Base-by-base conservation (phyloP, 2,888 invertebrate genomes). In the Spodoptera picta region DNA sequence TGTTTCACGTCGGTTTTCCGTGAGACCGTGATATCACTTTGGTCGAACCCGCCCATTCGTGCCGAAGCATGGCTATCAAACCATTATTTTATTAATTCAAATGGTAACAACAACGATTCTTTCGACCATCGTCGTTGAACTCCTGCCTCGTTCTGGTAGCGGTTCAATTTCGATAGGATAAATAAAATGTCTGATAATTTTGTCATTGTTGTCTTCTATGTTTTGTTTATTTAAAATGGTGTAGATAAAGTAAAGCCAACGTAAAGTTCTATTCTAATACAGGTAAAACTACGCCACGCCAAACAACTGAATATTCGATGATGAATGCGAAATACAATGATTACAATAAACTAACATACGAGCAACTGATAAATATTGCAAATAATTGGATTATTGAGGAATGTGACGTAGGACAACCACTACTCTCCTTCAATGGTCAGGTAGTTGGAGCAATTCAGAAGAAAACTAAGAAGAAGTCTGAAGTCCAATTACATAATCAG, bases 381-480 rank as follows among this genome's bases (percentile, higher is more conserved):
- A 92, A 90, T 70, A 94, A 94, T 73, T 94, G 94, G 94, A 69
- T 90, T 14, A 65, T 90, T 36, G 92, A 92, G 60, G 86, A 89
- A 58, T 75, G 86, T 54, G 93, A 93, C 36, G 7, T 94, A 5
- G 92, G 90, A 6, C 69, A 14, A 36, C 94, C 94, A 9, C 69
- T 94, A 19, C 81, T 83, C 45, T 84, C 85, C 23, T 84, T 93
- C 41, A 90, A 85, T 60, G 94, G 94, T 0, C 90, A 90, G 71
- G 14, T 91, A 3, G 67, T 90, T n/a, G 88, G 87, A 4, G 72
- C 79, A 7, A 67, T 82, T 31, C 90, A 88, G 68, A 94, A 93
- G 77, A 93, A 93, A 79, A 45, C 73, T 12, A 93, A 90, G 72
- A 91, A 89, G 68, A 93, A 92, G 75, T 92, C 93, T 0, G 93